phyloP scores from a whole-genome alignment of 1,140 invertebrate species.

The Macrotrachela quadricornifera region DNA sequence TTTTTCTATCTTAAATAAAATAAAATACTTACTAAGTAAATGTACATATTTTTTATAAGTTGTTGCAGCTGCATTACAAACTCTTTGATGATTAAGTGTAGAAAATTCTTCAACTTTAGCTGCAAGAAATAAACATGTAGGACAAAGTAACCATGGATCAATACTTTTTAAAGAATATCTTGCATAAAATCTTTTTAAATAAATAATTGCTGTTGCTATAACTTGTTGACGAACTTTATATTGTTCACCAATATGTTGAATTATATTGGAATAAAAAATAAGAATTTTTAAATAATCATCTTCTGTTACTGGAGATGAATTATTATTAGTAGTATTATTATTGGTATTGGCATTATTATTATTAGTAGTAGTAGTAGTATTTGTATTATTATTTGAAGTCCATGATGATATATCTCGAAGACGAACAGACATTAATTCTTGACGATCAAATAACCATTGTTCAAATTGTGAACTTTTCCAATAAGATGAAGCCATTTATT shows the following conservation, averaged over 20 bases:
- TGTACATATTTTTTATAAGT: too few relatives aligned
- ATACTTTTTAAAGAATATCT: constrained; percentile 91
- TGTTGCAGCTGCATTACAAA: too few relatives aligned
- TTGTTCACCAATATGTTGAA: constrained; percentile 82
- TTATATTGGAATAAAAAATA: constrained; percentile 90
- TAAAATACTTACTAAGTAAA: too few relatives aligned
- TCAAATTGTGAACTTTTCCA: too few relatives aligned
- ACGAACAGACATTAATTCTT: constrained; percentile 79
- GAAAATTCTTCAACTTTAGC: constrained; percentile 68
- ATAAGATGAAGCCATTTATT: too few relatives aligned
- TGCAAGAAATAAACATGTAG: constrained; percentile 84
- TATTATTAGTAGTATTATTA: too few relatives aligned
- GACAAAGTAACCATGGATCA: constrained; percentile 80
- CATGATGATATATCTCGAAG: constrained; percentile 51
- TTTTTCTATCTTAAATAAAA: too few relatives aligned
- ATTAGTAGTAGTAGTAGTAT: too few relatives aligned
- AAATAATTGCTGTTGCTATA: constrained; percentile 95
- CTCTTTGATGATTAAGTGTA: too few relatives aligned
- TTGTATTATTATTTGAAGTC: too few relatives aligned
- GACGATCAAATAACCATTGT: constrained; percentile 91
- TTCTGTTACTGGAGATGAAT: constrained; percentile 44
- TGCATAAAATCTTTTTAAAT: constrained; percentile 88
- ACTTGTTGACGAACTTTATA: constrained; percentile 90
- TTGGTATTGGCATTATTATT: too few relatives aligned
- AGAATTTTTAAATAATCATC: constrained; percentile 98